A percentile compares a stretch with the other conserved stretches of the same genome.
Evolutionary conservation across 1,140 invertebrate species (phyloP).

Genomic region (Oedothorax gibbosus): DNA sequence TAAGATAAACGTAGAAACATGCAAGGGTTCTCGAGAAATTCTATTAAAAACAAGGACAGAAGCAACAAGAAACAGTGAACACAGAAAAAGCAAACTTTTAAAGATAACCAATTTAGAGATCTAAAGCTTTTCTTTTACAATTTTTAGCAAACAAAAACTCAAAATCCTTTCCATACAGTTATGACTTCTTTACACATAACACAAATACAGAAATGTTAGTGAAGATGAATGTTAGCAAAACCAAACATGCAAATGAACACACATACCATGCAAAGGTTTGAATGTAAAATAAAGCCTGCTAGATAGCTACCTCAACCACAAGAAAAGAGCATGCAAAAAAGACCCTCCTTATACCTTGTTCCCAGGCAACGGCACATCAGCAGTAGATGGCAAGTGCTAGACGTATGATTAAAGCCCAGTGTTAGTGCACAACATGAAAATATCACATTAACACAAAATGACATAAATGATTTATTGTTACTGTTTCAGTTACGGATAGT

Average conservation of each 20-base stretch:
- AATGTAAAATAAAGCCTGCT: not conserved
- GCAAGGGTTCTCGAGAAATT: no score
- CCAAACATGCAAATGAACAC: not conserved
- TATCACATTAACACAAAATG: not conserved
- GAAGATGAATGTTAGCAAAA: not conserved
- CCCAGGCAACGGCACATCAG: not conserved
- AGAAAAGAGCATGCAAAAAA: slow-evolving; percentile 33
- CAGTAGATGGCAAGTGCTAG: slow-evolving; percentile 6
- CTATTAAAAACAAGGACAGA: no score
- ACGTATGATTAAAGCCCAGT: slow-evolving; percentile 40
- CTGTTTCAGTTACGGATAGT: not conserved
- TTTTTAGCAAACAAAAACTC: not conserved
- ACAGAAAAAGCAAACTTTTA: no score
- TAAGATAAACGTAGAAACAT: no score
- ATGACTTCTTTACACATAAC: not conserved
- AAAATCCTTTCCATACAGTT: not conserved
- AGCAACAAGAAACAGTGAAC: no score
- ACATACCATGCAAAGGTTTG: not conserved
- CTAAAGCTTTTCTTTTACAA: no score
- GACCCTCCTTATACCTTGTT: slow-evolving; percentile 43
- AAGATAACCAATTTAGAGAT: no score
- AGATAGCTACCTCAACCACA: slow-evolving; percentile 24
- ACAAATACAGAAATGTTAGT: not conserved
- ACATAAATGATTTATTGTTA: not conserved
- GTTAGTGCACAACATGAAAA: slow-evolving; percentile 16